Evolutionary conservation across 2,888 invertebrate species (phyloP), one percentile per base, ranked within the genome.

Genomic region (Kuschelorhynchus macadamiae): DNA sequence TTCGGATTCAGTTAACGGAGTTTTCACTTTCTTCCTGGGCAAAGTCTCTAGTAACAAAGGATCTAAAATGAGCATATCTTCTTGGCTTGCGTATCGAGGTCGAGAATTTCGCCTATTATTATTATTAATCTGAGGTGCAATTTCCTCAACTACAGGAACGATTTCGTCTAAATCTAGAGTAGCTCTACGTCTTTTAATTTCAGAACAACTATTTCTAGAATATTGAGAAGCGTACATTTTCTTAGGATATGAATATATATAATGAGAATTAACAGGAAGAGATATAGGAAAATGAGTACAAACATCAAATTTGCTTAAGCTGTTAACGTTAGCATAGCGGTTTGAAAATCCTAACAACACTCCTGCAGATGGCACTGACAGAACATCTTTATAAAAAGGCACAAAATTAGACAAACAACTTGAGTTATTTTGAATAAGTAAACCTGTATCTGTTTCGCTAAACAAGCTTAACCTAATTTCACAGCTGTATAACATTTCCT

Each of bases 41-140:
- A 86, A 85, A 72, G 86, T 86, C 80, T 87, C 84, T 65, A 88
- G 81, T 33, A 85, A 75, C 62, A 86, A 74, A 39, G 87, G 86
- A 77, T 86, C 86, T 63, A 87, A 80, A 73, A 84, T 84, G 18
- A 75, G 30, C 30, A 56, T 17, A 20, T 53, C 56, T 17, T 47
- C 56, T 50, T 69, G 66, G 12, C 59, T 66, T 16, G 61, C 46
- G n/a, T 53, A 57, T 18, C 36, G 36, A 52, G 66, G 53, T 36
- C 53, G 52, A 16, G 46, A 64, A 32, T 42, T 55, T 39, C 41
- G 21, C 18, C 42, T 49, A 33, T 60, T 60, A 50, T 63, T 62
- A 52, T 67, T 53, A 12, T 44, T 12, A 11, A 55, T 55, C n/a
- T 65, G 53, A 17, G 36, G 30, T 11, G 49, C 42, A 57, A 52